phyloP scores from a whole-genome alignment of 2,113 vertebrate species.

The Zosterops hypoxanthus region DNA sequence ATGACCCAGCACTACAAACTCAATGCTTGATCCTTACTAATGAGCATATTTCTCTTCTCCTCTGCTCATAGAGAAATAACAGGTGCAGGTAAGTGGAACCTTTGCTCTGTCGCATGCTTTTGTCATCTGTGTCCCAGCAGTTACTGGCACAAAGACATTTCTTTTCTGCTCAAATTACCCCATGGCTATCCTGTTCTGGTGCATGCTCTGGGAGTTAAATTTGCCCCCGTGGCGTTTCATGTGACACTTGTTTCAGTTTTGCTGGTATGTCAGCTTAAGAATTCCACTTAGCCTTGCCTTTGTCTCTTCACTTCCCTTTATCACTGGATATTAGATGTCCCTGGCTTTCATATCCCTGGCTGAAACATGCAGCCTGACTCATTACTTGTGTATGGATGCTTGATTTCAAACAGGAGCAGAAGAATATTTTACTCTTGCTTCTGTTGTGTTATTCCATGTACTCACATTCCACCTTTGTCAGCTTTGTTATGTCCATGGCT shows the following conservation, averaged over 20 bases:
- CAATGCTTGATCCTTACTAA: slow-evolving; percentile 61
- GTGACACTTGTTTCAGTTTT: slow-evolving; percentile 2
- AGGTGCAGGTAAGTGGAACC: slow-evolving; percentile 75
- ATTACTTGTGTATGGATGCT: slow-evolving; percentile 13
- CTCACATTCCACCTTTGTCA: background rate
- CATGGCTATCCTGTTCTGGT: background rate
- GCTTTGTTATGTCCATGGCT: background rate
- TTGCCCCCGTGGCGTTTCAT: background rate
- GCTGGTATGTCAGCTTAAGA: slow-evolving; percentile 27
- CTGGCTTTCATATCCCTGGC: slow-evolving; percentile 30
- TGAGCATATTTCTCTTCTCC: slow-evolving; percentile 69
- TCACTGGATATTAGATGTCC: slow-evolving; percentile 16
- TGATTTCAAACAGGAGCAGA: background rate
- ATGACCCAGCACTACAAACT: background rate
- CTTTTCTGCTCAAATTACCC: background rate
- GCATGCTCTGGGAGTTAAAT: slow-evolving; percentile 42
- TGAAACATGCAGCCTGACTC: slow-evolving; percentile 33
- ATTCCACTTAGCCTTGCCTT: slow-evolving; percentile 27
- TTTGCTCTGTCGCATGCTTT: slow-evolving; percentile 57
- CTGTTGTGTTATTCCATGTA: background rate
- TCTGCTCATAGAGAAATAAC: slow-evolving; percentile 75
- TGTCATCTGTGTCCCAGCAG: slow-evolving; percentile 18
- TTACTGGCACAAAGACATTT: slow-evolving; percentile 40
- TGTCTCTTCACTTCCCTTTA: slow-evolving; percentile 4
- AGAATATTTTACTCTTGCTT: background rate